Percentiles rank a stretch among this genome's conserved stretches.
phyloP scores from a whole-genome alignment of 2,888 invertebrate species.

The Sinhomidia bicolor region DNA sequence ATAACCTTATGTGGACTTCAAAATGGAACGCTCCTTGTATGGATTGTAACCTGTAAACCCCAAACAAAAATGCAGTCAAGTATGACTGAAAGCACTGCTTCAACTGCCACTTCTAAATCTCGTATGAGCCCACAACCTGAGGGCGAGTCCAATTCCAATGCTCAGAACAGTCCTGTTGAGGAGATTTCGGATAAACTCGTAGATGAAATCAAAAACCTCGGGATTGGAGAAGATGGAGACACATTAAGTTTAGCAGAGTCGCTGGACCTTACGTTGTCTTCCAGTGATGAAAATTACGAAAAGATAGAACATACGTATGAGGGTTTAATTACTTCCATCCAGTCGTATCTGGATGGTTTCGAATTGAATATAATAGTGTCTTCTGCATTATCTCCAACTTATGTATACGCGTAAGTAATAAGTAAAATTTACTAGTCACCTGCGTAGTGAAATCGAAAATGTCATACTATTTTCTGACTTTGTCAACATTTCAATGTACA shows the following conservation, averaged over 20 bases:
- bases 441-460: not conserved
- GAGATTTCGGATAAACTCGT: slow-evolving; percentile 20
- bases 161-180: slow-evolving; percentile 16
- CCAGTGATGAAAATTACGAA: slow-evolving; percentile 71
- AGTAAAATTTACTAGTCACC: too few species aligned
- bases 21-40: slow-evolving; percentile 77
- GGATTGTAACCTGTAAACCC: slow-evolving; percentile 75
- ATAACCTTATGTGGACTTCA: slow-evolving; percentile 79
- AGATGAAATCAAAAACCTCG: slow-evolving; percentile 37
- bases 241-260: slow-evolving; percentile 56
- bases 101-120: slow-evolving; percentile 62
- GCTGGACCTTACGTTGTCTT: slow-evolving; percentile 44
- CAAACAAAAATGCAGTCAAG: slow-evolving; percentile 56
- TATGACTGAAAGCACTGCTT: slow-evolving; percentile 62
- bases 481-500: not conserved
- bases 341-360: slow-evolving; percentile 77
- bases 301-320: slow-evolving; percentile 76
- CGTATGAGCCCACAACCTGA: slow-evolving; percentile 58
- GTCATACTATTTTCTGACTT: not conserved
- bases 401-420: slow-evolving; percentile 77
- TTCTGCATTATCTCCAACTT: slow-evolving; percentile 78
- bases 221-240: slow-evolving; percentile 53
- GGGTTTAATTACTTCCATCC: slow-evolving; percentile 78
- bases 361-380: slow-evolving; percentile 78
- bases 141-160: not conserved